Evolutionary conservation across 2,888 invertebrate genomes (phyloP), one percentile per base, ranked within the genome.

Genomic region (Drosophila acutilabella): DNA sequence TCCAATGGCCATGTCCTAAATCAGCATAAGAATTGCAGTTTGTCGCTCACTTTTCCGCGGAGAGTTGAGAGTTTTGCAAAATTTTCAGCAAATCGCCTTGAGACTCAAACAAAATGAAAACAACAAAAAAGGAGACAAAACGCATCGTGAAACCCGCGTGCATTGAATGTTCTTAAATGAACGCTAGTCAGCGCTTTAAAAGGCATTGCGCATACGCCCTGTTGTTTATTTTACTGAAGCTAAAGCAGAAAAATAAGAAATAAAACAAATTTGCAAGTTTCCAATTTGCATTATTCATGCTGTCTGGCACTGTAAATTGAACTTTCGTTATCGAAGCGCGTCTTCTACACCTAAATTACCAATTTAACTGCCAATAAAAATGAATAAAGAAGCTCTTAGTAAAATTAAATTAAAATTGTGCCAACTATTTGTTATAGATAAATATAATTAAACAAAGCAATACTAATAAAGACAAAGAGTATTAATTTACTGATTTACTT

Each of bases 201-300:
- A 58, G 36, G 16, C 48, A 66, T 84, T 69, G 75, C 79, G 82
- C 58, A 79, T 73, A 68, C 80, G 75, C 60, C 67, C 38, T 40
- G 61, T 33, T 40, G 42, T 8, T 14, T 23, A 67, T 52, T 59
- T 38, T 44, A 62, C 58, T 48, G 33, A 33, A 70, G 73, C 48
- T 59, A 62, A 5, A 23, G 58, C 54, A 51, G 11, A 10, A 2
- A 36, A 36, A 36, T 13, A 13, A 13, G 1, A 11, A 36, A 36
- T 61, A 76, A 72, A 80, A 50, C 62, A 77, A 80, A 80, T 78
- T 77, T 72, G 57, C 73, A 65, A 57, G 62, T 51, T 57, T 72
- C 53, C 72, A 65, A 76, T 78, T 80, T 77, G 38, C 72, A 80
- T 77, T 72, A 59, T 69, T 73, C 65, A 69, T 73, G 11, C 13